Base-by-base conservation (phyloP, 2,888 invertebrate species). In the Pristionchus arcanus region DNA sequence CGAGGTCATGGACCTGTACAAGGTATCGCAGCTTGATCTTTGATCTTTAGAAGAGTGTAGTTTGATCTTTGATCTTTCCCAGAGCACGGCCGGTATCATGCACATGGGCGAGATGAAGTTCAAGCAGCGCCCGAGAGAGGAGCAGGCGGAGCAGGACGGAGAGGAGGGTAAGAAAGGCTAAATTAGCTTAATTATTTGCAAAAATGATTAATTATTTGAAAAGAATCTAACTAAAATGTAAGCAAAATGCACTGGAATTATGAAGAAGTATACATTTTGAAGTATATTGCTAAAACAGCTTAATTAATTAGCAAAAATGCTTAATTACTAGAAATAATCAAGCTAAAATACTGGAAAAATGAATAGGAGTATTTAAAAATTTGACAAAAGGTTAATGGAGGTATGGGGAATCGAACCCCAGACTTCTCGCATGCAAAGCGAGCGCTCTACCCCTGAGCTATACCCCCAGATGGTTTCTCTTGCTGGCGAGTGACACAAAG, bases 31-130 rank as follows among this genome's bases (percentile, higher is more conserved):
- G n/a, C n/a, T 37, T 5, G 59, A 34, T 2, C 15, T 53, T 55
- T 53, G 53, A 84, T 55, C 53, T 81, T 84, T 83, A n/a, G 11
- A 19, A 85, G 55, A 55, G 11, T n/a, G 63, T 59, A 63, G 25
- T 83, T 63, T 83, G n/a, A 34, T 55, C 49, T 28, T 89, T 89
- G 19, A 59, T 89, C 49, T 77, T 89, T n/a, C 55, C 42, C 95
- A 66, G 87, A 81, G 31, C 34, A 42, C 28, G n/a, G 84, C 84
- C 55, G 97, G 98, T 95, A 98, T 99, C 96, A 98, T 99, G 98
- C 99, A 99, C 96, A 98, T 99, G 97, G 99, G 99, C 96, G 97
- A 98, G 96, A 98, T 99, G 98, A 98, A 99, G 96, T 99, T 99
- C 97, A 99, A 99, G 96, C 99, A 99, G 97, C 97, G 99, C 96